A percentile compares a stretch with the other conserved stretches of the same genome.
Evolutionary conservation across 2,797 vertebrate genomes (phyloP).

Genomic region (Hipposideros larvatus): DNA sequence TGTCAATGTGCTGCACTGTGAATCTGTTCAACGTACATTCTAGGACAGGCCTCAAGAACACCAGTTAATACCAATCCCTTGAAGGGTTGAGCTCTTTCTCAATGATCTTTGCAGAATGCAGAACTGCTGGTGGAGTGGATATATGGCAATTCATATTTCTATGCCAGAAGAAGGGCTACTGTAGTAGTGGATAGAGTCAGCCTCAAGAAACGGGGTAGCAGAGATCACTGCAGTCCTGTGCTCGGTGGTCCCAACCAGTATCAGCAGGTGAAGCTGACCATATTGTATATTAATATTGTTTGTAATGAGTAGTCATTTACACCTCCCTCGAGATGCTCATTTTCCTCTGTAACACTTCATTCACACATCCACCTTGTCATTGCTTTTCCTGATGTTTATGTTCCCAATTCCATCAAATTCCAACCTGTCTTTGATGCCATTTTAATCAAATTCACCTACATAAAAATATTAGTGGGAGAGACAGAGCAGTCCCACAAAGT

Average conservation of each 20-base stretch:
- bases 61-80: not conserved
- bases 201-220: not conserved
- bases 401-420: not conserved
- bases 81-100: not conserved
- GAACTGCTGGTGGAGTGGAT: not conserved
- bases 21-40: slow-evolving; percentile 9
- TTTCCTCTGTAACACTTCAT: slow-evolving; percentile 27
- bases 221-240: not conserved
- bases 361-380: not conserved
- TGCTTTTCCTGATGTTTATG: not conserved
- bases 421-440: slow-evolving; percentile 12
- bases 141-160: not conserved
- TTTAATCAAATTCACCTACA: slow-evolving; percentile 36
- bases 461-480: slow-evolving; percentile 30
- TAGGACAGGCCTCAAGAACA: not conserved
- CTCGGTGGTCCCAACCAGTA: not conserved
- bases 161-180: not conserved
- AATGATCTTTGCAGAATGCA: not conserved
- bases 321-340: not conserved
- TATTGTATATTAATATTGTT: not conserved
- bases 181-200: not conserved
- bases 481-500: not conserved
- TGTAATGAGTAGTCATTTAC: not conserved
- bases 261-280: not conserved
- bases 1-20: not conserved